Base-by-base conservation (phyloP, 2,797 vertebrate genomes). In the Peromyscus nudipes region DNA sequence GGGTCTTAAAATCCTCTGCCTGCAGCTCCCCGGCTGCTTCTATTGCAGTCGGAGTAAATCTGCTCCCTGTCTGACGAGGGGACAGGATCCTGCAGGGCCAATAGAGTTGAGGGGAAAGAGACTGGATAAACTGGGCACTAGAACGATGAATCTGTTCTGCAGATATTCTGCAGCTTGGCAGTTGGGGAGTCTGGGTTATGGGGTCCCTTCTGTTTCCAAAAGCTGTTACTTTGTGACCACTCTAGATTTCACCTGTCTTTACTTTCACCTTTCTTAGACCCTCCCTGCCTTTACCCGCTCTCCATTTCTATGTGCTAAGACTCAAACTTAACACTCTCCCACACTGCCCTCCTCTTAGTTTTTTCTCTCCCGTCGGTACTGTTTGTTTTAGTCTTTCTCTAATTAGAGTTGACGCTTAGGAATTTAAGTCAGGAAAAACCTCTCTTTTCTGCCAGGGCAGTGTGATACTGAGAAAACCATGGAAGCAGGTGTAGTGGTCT, bases 331-430 rank as follows among this genome's bases (percentile, higher is more conserved):
- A 34, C 2, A n/a, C 11, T 64, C n/a, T 6, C 37, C 81, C 49
- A 34, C 8, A 82, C 43, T 67, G 4, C 34, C 37, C 46, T 43
- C 81, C n/a, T 6, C 10, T 21, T 69, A 69, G 7, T 11, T 55
- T 4, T 17, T 65, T 19, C 31, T 60, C 43, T 80, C 89, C 57
- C 46, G 0, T 69, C 34, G 43, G 2, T 27, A 21, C 13, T 95
- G 37, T 6, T 97, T 93, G 80, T 89, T 97, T 96, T 93, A 95
- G n/a, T 52, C 8, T 86, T 27, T 60, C 85, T 97, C 11, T 96
- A 89, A 91, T 94, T 85, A 83, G 19, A 81, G 73, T 92, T 93
- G 40, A 94, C 94, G 94, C 7, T 40, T 76, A 62, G 34, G 12
- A 17, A 40, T 96, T 91, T 92, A 97, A 82, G 67, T 94, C 43